Conservation (phyloP, 2,113 vertebrate species). For the Hypomesus transpacificus region DNA sequence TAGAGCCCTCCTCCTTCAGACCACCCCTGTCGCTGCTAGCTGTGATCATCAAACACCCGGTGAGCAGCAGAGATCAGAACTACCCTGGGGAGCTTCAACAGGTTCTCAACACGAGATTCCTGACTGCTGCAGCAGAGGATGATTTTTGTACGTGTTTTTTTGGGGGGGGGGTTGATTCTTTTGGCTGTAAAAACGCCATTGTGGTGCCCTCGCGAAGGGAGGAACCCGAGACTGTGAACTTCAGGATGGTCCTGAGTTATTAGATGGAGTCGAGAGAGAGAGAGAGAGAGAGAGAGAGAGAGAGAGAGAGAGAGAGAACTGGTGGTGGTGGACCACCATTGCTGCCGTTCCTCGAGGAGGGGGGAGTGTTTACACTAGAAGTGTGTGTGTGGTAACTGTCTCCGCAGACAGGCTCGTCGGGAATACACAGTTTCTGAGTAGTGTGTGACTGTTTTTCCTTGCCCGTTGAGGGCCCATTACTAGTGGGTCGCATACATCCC, state of each 20-base stretch:
- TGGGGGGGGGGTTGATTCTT: background rate
- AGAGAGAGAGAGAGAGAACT: background rate
- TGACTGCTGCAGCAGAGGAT: background rate
- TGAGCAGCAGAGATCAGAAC: background rate
- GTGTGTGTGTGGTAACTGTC: constrained; percentile 6
- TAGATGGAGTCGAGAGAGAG: background rate
- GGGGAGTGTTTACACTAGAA: constrained; percentile 6
- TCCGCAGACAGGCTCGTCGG: background rate
- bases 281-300: too few relatives aligned
- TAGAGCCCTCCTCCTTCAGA: background rate
- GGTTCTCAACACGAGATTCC: background rate
- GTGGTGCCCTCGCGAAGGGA: too few relatives aligned
- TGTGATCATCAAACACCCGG: background rate
- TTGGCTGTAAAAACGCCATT: too few relatives aligned
- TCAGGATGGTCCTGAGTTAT: background rate
- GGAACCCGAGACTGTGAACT: background rate
- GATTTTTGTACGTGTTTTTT: background rate
- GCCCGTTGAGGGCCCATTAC: background rate
- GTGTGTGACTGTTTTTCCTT: background rate
- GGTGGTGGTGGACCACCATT: background rate
- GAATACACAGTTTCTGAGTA: background rate
- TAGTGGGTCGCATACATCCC: background rate
- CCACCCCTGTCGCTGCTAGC: constrained; percentile 1
- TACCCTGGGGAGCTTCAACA: background rate
- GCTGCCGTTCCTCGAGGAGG: background rate